A percentile compares a stretch with the other conserved stretches of the same genome.
These are phyloP conservation scores for Drosophila parvula DNA, from an alignment of 1,140 invertebrate species.

Conservation along the genomic window DNA sequence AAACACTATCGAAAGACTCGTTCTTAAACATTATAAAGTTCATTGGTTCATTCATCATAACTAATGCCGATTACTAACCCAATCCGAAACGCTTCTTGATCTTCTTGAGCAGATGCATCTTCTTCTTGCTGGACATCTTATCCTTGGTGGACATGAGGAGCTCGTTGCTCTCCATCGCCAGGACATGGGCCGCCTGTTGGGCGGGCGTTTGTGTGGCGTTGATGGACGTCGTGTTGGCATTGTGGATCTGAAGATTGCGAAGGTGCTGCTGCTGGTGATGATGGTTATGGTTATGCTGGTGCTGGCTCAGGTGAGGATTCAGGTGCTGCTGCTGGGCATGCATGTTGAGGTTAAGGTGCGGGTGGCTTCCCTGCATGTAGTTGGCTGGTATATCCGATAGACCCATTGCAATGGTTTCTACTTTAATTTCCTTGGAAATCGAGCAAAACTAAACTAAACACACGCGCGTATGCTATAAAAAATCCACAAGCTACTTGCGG, in stretches of 20 bases:
- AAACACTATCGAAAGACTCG: background rate
- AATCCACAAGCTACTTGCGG: constrained; percentile 29
- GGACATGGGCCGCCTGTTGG: constrained; percentile 69
- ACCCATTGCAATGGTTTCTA: constrained; percentile 61
- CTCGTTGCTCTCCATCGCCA: constrained; percentile 69
- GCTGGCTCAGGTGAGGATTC: constrained; percentile 28
- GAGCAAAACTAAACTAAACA: constrained; percentile 20
- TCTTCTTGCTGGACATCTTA: constrained; percentile 84
- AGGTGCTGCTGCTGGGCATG: constrained; percentile 43
- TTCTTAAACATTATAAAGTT: too few species aligned
- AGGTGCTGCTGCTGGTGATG: constrained; percentile 52
- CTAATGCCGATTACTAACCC: constrained; percentile 81
- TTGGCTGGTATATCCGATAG: constrained; percentile 78
- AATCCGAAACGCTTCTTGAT: constrained; percentile 85
- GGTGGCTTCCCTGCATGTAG: constrained; percentile 74
- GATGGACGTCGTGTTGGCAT: constrained; percentile 34
- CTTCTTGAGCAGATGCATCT: constrained; percentile 85
- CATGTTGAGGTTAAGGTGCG: constrained; percentile 44
- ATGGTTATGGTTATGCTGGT: constrained; percentile 41
- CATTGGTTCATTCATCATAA: too few species aligned
- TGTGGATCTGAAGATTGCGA: constrained; percentile 43
- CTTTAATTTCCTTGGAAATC: constrained; percentile 12
- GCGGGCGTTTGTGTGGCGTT: constrained; percentile 53
- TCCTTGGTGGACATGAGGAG: constrained; percentile 76
- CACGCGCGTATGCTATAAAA: constrained; percentile 26